Conservation (phyloP, 2,888 invertebrate genomes). For the Lumbricus terrestris region DNA sequence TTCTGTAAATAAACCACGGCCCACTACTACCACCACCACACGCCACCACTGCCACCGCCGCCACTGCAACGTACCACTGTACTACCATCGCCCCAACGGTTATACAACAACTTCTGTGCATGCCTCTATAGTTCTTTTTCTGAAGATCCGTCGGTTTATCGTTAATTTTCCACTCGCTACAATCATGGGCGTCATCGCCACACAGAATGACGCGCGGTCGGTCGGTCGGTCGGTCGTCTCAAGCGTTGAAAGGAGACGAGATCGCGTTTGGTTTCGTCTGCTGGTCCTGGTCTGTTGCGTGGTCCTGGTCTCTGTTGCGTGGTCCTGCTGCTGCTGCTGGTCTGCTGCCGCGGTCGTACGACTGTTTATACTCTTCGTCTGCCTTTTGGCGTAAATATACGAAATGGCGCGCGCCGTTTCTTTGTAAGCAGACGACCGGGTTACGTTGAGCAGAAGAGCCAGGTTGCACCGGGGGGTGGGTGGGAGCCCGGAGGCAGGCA, state of each 20-base stretch:
- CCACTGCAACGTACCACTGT: not conserved
- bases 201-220: not conserved
- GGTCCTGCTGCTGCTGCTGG: not conserved
- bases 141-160: not conserved
- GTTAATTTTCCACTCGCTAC: not conserved
- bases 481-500: not conserved
- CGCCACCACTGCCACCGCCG: not conserved
- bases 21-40: not conserved
- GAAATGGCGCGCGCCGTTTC: not conserved
- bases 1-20: not conserved
- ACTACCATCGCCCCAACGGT: not conserved
- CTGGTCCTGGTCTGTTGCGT: not conserved
- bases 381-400: not conserved
- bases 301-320: not conserved
- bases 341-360: not conserved
- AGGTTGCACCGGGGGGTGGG: not conserved
- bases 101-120: not conserved
- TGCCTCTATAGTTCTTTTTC: not conserved
- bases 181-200: not conserved
- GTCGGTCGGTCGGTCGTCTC: not conserved
- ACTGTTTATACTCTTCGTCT: not conserved
- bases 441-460: not conserved
- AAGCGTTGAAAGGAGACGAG: not conserved
- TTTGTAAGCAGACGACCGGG: not conserved
- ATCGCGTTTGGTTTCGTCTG: not conserved